phyloP scores from a whole-genome alignment of 2,888 invertebrate genomes.

The Cantharis rufa region DNA sequence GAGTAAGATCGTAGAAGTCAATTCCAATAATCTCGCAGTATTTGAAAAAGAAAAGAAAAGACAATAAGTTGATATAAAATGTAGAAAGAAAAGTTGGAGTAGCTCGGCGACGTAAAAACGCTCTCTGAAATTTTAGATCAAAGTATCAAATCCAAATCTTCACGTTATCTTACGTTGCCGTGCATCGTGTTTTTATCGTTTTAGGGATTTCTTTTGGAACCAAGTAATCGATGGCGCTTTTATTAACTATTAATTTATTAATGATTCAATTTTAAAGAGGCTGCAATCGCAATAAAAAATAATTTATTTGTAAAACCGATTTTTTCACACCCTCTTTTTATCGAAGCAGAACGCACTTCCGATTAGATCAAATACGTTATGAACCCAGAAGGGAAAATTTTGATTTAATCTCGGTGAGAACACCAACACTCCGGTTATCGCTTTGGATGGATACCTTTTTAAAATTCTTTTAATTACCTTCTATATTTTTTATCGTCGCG shows the following conservation, averaged over 20 bases:
- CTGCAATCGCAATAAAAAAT: background rate
- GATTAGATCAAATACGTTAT: background rate
- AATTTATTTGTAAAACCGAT: background rate
- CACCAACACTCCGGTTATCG: background rate
- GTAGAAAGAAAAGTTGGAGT: background rate
- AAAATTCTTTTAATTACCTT: background rate
- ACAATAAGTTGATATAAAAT: slow-evolving; percentile 1
- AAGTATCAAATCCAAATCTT: slow-evolving; percentile 3
- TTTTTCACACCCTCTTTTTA: background rate
- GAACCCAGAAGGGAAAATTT: background rate
- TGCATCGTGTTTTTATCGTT: background rate
- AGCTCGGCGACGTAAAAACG: background rate
- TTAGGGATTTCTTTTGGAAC: background rate
- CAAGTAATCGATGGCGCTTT: background rate
- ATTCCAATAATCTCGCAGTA: background rate
- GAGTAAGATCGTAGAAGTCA: background rate
- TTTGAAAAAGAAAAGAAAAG: background rate
- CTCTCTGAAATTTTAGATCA: slow-evolving; percentile 2
- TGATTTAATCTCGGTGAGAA: background rate
- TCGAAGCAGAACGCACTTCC: background rate
- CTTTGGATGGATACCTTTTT: background rate
- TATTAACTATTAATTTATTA: background rate
- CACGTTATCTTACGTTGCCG: background rate
- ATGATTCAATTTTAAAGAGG: background rate
- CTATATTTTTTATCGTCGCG: background rate